These are phyloP conservation scores for Dendrocincla fuliginosa DNA, from an alignment of 2,797 vertebrate genomes.

Conservation along the genomic window DNA sequence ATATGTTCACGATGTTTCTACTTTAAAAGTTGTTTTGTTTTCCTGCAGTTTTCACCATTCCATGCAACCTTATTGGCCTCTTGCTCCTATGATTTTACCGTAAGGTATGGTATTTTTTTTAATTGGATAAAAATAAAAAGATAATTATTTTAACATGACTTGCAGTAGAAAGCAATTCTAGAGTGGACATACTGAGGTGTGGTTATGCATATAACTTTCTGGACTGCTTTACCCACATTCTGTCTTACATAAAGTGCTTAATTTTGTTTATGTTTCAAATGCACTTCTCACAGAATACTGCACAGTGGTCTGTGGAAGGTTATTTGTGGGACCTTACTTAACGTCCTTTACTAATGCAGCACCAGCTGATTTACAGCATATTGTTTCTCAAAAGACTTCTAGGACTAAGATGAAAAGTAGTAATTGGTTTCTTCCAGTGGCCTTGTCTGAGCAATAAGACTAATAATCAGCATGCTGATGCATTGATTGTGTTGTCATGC, in stretches of 20 bases:
- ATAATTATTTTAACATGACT: background rate
- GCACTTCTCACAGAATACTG: background rate
- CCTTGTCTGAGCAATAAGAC: background rate
- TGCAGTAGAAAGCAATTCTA: background rate
- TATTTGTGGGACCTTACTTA: constrained; percentile 39
- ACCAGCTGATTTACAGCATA: background rate
- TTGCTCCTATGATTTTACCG: constrained; percentile 97
- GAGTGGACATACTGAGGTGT: background rate
- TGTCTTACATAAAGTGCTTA: background rate
- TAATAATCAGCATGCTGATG: background rate
- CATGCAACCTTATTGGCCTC: constrained; percentile 83
- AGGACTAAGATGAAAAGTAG: background rate
- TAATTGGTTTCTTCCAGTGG: background rate
- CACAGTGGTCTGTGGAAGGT: background rate
- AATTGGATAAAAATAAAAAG: background rate
- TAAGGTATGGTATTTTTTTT: constrained; percentile 82
- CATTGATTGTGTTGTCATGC: background rate
- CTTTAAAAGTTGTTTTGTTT: background rate
- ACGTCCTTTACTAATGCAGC: background rate
- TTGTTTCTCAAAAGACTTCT: background rate
- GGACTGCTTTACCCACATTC: constrained; percentile 25
- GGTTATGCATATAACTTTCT: background rate
- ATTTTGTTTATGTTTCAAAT: constrained; percentile 52
- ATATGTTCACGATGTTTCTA: background rate
- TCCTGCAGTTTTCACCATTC: constrained; percentile 92